Percentiles rank a stretch among this genome's conserved stretches.
Evolutionary conservation across 2,113 vertebrate genomes (phyloP).

Genomic region (Ptychochromis oligacanthus): DNA sequence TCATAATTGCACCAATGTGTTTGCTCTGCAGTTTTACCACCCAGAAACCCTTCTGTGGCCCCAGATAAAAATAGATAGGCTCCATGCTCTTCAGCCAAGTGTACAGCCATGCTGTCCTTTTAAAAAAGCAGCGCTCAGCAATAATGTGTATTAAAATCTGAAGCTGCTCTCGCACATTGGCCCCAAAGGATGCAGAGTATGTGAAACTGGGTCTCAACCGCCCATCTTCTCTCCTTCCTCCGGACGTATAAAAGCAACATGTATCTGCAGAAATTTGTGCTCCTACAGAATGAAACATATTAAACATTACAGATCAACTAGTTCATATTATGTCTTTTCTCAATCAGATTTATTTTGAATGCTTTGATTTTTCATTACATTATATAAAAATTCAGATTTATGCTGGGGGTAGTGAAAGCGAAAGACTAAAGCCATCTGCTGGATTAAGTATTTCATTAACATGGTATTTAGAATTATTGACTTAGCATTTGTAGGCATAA

Average conservation of each 20-base stretch:
- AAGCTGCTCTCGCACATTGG: conserved; percentile 31
- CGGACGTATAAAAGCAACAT: conserved; percentile 17
- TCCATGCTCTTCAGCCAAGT: conserved; percentile 59
- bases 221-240: not conserved
- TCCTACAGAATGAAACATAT: not conserved
- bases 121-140: conserved; percentile 66
- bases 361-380: not conserved
- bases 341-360: accelerated
- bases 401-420: not conserved
- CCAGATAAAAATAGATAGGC: conserved; percentile 66
- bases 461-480: too few species aligned
- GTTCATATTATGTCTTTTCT: not conserved
- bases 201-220: conserved; percentile 2
- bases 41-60: conserved; percentile 45
- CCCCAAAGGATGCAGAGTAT: conserved; percentile 28
- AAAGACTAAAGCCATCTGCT: too few species aligned
- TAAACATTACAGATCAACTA: conserved; percentile 2
- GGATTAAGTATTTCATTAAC: too few species aligned
- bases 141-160: conserved; percentile 59
- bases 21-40: conserved; percentile 62
- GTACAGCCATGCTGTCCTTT: conserved; percentile 42
- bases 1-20: conserved; percentile 64
- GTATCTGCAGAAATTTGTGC: not conserved
- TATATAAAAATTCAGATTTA: not conserved
- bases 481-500: too few species aligned